phyloP scores from a whole-genome alignment of 2,888 invertebrate genomes.

The Aphodius granarius region DNA sequence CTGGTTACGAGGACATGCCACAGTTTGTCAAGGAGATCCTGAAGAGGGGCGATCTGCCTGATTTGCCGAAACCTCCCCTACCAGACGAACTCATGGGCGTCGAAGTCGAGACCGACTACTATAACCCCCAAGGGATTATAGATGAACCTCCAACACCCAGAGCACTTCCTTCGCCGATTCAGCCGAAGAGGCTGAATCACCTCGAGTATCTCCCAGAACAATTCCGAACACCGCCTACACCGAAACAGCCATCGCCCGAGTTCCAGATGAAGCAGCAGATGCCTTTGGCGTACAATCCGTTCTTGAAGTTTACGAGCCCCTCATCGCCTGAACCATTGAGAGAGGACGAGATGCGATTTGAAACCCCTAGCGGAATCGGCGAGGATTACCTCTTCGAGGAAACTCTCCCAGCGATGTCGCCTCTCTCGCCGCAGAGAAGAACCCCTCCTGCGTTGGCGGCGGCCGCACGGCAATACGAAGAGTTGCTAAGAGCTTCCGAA shows the following conservation, averaged over 20 bases:
- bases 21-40: neutral
- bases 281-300: neutral
- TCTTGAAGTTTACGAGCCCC: neutral
- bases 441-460: slow-evolving; percentile 5
- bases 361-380: neutral
- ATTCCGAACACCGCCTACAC: neutral
- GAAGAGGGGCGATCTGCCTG: neutral
- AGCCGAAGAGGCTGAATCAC: too few relatives aligned
- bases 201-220: neutral
- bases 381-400: neutral
- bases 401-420: neutral
- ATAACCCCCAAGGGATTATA: neutral
- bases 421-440: neutral
- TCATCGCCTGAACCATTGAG: slow-evolving; percentile 18
- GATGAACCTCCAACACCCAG: neutral
- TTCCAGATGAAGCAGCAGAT: neutral
- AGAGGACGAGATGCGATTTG: slow-evolving; percentile 3
- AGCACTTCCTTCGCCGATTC: neutral
- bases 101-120: neutral
- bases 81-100: slow-evolving; percentile 29
- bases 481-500: slow-evolving; percentile 7
- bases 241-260: slow-evolving; percentile 4
- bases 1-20: neutral
- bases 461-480: slow-evolving; percentile 18
- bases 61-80: neutral